Evolutionary conservation across 1,140 invertebrate genomes (phyloP).

Genomic region (Ephestia elutella): DNA sequence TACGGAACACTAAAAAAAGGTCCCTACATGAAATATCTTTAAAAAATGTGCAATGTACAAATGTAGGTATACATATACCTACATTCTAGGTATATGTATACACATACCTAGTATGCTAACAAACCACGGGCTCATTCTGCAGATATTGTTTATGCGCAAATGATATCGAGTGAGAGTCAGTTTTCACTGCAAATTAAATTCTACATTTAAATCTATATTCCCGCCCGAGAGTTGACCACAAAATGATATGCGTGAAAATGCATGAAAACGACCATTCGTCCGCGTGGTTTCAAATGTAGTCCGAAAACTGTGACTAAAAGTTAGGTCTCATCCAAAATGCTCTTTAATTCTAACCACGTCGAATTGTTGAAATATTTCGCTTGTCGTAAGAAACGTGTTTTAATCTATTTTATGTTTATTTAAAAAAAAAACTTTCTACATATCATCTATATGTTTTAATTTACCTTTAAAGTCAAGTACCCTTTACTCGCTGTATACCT

Average conservation of each 20-base stretch:
- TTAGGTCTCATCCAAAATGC: not conserved
- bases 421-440: too few species aligned
- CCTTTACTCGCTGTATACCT: too few species aligned
- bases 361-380: not conserved
- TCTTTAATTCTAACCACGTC: not conserved
- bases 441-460: too few species aligned
- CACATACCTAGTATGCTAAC: too few species aligned
- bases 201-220: slow-evolving; percentile 4
- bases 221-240: not conserved
- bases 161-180: slow-evolving; percentile 6
- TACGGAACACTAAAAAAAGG: too few species aligned
- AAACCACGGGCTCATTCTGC: not conserved
- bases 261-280: not conserved
- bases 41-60: too few species aligned
- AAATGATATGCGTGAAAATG: slow-evolving; percentile 1
- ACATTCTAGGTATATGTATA: too few species aligned
- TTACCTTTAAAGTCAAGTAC: too few species aligned
- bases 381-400: not conserved
- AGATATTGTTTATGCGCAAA: slow-evolving; percentile 8
- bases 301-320: not conserved
- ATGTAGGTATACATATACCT: too few species aligned
- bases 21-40: too few species aligned
- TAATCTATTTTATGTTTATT: too few species aligned
- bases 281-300: not conserved
- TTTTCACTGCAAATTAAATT: slow-evolving; percentile 7